Evolutionary conservation across 2,113 vertebrate genomes (phyloP).

Genomic region (Porphyrio hochstetteri): DNA sequence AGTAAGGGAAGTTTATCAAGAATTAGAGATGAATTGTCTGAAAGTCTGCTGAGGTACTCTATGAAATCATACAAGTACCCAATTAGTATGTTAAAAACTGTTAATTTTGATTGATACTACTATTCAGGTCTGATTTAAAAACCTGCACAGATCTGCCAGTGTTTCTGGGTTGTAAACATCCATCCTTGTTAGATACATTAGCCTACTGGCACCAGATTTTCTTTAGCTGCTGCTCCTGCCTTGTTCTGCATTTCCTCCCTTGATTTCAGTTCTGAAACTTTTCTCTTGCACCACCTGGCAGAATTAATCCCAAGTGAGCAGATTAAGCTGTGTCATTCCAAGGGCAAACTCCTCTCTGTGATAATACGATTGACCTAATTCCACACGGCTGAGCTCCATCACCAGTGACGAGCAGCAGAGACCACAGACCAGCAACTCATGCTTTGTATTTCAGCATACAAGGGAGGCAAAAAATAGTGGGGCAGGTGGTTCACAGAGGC

Average conservation of each 20-base stretch:
- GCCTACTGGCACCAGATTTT: not conserved
- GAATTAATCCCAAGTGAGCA: not conserved
- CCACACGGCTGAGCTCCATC: not conserved
- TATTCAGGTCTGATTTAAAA: not conserved
- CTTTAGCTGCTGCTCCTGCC: not conserved
- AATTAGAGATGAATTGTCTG: not conserved
- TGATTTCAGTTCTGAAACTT: not conserved
- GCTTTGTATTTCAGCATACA: no score
- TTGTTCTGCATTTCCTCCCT: not conserved
- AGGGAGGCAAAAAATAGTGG: not conserved
- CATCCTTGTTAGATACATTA: not conserved
- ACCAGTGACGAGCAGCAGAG: not conserved
- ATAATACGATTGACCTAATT: no score
- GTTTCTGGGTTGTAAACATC: not conserved
- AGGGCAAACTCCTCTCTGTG: not conserved
- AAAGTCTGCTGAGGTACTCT: not conserved
- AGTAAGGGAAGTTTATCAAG: not conserved
- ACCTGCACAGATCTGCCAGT: not conserved
- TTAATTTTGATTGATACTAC: not conserved
- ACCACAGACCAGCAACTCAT: not conserved
- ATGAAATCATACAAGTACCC: not conserved
- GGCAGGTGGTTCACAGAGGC: not conserved
- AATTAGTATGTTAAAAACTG: not conserved
- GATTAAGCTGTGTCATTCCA: not conserved
- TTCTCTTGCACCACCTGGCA: not conserved